Conservation (phyloP, 2,113 vertebrate genomes). For the Oriolus oriolus region DNA sequence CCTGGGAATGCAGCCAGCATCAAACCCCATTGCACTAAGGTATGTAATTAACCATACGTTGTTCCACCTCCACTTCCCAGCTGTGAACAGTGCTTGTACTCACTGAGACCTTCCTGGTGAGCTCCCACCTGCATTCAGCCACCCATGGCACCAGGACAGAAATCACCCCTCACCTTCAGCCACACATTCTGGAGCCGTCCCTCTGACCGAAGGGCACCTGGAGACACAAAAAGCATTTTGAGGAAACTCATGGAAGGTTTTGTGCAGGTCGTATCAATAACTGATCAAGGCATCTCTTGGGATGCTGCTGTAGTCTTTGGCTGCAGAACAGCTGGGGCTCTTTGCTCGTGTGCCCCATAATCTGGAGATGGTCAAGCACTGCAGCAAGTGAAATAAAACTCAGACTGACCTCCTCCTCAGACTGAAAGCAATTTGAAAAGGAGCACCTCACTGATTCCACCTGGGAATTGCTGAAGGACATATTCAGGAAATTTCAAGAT, state of each 20-base stretch:
- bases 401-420: not conserved
- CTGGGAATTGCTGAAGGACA: not conserved
- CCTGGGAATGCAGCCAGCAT: not conserved
- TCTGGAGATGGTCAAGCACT: not conserved
- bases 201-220: not conserved
- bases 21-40: not conserved
- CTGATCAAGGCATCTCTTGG: not conserved
- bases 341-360: rapidly evolving
- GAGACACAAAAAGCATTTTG: not conserved
- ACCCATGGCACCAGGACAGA: not conserved
- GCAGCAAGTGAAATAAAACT: not conserved
- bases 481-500: not conserved
- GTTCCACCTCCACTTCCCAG: not conserved
- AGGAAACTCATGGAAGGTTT: not conserved
- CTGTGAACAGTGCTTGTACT: not conserved
- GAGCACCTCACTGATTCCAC: not conserved
- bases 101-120: not conserved
- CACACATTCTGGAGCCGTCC: not conserved
- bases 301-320: not conserved
- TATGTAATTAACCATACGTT: rapidly evolving
- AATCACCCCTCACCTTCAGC: not conserved
- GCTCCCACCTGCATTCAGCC: not conserved
- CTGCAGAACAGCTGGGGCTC: rapidly evolving
- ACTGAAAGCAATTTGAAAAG: not conserved
- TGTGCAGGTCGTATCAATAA: not conserved